Conservation (phyloP, 1,140 invertebrate species). For the Zaprionus taronus region DNA sequence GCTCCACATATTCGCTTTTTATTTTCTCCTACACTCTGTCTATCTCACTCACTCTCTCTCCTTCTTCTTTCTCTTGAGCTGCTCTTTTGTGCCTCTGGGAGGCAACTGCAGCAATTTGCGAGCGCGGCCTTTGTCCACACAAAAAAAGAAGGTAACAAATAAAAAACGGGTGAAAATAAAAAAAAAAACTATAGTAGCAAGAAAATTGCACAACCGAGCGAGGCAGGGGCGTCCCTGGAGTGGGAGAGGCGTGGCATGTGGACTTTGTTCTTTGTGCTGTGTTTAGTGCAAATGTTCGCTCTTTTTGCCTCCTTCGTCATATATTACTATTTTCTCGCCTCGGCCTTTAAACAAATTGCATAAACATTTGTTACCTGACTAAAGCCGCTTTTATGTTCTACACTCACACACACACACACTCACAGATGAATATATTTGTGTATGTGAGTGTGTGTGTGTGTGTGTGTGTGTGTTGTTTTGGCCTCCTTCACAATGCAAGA, state of each 20-base stretch:
- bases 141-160: slow-evolving; percentile 1
- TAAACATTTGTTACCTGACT: slow-evolving; percentile 62
- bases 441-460: slow-evolving; percentile 15
- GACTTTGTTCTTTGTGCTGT: slow-evolving; percentile 47
- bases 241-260: background rate
- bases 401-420: slow-evolving; percentile 13
- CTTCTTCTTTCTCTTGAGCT: slow-evolving; percentile 12
- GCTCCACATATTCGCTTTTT: slow-evolving; percentile 39
- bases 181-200: slow-evolving; percentile 10
- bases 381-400: slow-evolving; percentile 44
- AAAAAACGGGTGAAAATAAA: background rate
- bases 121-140: slow-evolving; percentile 49
- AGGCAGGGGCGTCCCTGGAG: background rate
- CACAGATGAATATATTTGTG: slow-evolving; percentile 15
- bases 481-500: slow-evolving; percentile 3
- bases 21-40: background rate
- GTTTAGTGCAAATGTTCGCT: slow-evolving; percentile 53
- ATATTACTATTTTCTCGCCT: slow-evolving; percentile 49
- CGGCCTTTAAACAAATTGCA: slow-evolving; percentile 61
- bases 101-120: slow-evolving; percentile 61
- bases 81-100: slow-evolving; percentile 42
- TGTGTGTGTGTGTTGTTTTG: slow-evolving; percentile 6
- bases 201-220: slow-evolving; percentile 21
- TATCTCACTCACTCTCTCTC: background rate
- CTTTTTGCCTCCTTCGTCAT: slow-evolving; percentile 33